Evolutionary conservation across 2,113 vertebrate species (phyloP), one percentile per base, ranked within the genome.

Genomic region (Neogobius melanostomus): DNA sequence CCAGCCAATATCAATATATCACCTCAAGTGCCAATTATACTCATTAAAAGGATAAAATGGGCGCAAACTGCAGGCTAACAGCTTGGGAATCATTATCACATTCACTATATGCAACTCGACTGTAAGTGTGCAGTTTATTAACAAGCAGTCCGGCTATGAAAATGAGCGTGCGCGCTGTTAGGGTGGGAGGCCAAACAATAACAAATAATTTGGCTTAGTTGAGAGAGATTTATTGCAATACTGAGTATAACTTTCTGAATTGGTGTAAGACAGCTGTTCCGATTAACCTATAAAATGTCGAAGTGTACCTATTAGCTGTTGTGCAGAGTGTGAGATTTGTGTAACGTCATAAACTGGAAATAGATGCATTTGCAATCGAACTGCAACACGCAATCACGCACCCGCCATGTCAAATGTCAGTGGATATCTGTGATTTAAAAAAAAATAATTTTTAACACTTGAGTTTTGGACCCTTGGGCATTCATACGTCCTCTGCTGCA

Each of bases 11-110:
- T 80, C 84, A 84, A 82, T 84, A 81, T 74, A 83, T 84, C 66
- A 83, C 78, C 76, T 90, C 79, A 75, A 89, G 87, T 79, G 80
- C 72, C 83, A 82, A 80, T 89, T 84, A 85, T 71, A 72, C 75
- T 85, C 70, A 83, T 83, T 82, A 87, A 81, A 85, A 70, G 79
- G 63, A 85, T 79, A 62, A 79, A 83, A 85, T 85, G 73, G 81
- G 82, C 80, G 67, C 57, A 66, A 81, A 86, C 76, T 77, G 66
- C 69, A 70, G 82, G 83, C 62, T 73, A 84, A 82, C 83, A 81
- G 83, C 72, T 76, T 76, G 70, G 85, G 82, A 88, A 84, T 82
- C 75, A 81, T 81, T 69, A 69, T 74, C 68, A 64, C 81, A 77
- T 76, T 81, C 61, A 56, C 56, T 71, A 68, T 72, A 76, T 83